These are phyloP conservation scores for Enhydra lutris DNA, from an alignment of 2,113 vertebrate genomes.

Conservation along the genomic window DNA sequence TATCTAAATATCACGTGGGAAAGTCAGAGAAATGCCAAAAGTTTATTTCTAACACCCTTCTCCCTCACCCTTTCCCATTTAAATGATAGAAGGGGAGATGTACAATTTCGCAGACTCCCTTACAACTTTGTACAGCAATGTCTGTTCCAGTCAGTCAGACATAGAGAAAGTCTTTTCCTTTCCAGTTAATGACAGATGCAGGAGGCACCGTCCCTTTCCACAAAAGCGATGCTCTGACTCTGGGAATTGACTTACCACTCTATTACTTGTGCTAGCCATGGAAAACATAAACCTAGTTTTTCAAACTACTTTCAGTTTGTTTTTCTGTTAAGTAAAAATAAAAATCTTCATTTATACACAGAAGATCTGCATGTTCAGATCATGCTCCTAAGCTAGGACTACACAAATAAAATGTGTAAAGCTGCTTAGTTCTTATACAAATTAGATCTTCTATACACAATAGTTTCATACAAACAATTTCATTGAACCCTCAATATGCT, in stretches of 20 bases:
- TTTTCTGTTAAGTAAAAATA: background rate
- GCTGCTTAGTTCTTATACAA: background rate
- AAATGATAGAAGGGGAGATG: background rate
- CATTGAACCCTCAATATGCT: background rate
- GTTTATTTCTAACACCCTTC: background rate
- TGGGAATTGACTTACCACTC: background rate
- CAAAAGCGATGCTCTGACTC: background rate
- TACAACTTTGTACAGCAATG: background rate
- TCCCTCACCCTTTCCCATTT: background rate
- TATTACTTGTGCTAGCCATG: background rate
- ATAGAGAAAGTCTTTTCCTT: background rate
- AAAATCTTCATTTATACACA: background rate
- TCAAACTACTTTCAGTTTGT: background rate
- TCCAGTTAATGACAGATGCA: background rate
- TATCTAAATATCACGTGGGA: background rate
- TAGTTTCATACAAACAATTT: background rate
- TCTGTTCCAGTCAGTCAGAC: background rate
- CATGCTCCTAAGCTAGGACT: background rate
- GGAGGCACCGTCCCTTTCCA: background rate
- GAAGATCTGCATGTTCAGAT: background rate
- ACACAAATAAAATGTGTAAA: background rate
- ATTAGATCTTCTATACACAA: background rate
- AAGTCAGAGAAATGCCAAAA: background rate
- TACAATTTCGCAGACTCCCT: background rate
- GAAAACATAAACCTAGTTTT: background rate